Conservation (phyloP, 1,140 invertebrate species). For the Phthorimaea operculella region DNA sequence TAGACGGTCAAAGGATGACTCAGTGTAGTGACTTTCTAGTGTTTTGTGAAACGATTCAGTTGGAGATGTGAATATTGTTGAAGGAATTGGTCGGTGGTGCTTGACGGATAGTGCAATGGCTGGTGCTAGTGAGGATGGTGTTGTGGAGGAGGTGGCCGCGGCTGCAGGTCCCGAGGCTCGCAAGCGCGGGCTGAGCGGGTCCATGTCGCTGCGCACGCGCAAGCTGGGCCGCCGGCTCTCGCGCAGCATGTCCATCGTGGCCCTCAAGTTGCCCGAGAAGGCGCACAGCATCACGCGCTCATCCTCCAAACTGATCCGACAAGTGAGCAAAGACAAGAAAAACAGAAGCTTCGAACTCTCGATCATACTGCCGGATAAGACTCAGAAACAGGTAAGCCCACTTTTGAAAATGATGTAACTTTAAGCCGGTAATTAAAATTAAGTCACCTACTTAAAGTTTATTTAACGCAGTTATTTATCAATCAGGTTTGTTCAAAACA, state of each 20-base stretch:
- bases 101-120: conserved; percentile 48
- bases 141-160: conserved; percentile 26
- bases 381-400: conserved; percentile 65
- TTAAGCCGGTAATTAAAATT: neutral
- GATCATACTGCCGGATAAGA: conserved; percentile 69
- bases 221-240: conserved; percentile 66
- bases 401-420: neutral
- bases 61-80: conserved; percentile 54
- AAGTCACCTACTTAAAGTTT: neutral
- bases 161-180: conserved; percentile 26
- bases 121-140: conserved; percentile 49
- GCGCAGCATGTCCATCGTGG: conserved; percentile 68
- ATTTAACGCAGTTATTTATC: too few species aligned
- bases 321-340: conserved; percentile 50
- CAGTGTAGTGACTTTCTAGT: conserved; percentile 45
- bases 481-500: too few species aligned
- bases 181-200: conserved; percentile 52
- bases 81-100: conserved; percentile 25
- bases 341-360: conserved; percentile 63
- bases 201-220: conserved; percentile 60
- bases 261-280: conserved; percentile 65
- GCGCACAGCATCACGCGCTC: conserved; percentile 56
- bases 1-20: conserved; percentile 36
- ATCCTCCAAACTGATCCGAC: conserved; percentile 46
- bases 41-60: conserved; percentile 35